Conservation (phyloP, 2,888 invertebrate species). For the Eilema caniola region DNA sequence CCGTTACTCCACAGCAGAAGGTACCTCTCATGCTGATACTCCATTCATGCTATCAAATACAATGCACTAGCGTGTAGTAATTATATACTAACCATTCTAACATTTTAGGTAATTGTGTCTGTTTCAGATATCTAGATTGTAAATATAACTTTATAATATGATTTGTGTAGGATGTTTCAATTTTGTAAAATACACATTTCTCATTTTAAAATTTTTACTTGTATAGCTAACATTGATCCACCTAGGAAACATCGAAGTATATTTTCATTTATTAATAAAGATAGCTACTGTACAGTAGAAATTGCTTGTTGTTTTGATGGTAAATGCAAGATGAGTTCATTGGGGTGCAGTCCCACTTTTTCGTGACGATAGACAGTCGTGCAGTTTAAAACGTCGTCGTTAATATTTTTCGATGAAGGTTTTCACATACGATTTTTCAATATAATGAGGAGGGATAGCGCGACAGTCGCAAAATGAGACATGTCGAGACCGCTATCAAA, state of each 20-base stretch:
- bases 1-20: constrained; percentile 96
- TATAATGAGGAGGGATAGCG: too few relatives aligned
- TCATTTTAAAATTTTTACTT: neutral
- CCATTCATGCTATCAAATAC: neutral
- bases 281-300: neutral
- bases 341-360: neutral
- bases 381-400: neutral
- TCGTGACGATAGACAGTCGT: neutral
- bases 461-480: neutral
- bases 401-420: too few relatives aligned
- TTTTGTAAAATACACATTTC: neutral
- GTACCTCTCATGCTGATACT: constrained; percentile 58
- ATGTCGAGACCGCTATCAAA: neutral
- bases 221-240: constrained; percentile 14
- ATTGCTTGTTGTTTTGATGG: neutral
- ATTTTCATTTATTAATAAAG: neutral
- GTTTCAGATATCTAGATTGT: constrained; percentile 10
- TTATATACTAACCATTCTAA: constrained; percentile 14
- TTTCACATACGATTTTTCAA: neutral
- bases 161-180: neutral
- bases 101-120: constrained; percentile 6
- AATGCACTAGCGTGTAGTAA: neutral
- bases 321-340: neutral
- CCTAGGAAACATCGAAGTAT: constrained; percentile 13
- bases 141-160: neutral